Percentiles rank a stretch among this genome's conserved stretches.
Conservation (phyloP, 2,888 invertebrate genomes). For the Acronicta alni region DNA sequence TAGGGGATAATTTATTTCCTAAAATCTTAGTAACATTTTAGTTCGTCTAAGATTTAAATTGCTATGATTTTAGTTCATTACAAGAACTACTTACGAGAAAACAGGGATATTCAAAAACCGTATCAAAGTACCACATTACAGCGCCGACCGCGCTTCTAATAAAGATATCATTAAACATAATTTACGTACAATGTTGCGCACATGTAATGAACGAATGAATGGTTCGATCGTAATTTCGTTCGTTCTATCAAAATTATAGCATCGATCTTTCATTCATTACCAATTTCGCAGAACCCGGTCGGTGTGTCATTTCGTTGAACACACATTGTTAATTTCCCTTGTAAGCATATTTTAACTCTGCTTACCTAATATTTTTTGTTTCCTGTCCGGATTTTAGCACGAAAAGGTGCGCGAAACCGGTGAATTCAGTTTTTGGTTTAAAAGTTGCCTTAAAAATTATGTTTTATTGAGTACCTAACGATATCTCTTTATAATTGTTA, state of each 20-base stretch:
- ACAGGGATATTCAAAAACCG: constrained; percentile 26
- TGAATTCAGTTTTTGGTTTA: background rate
- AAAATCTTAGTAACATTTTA: too few relatives aligned
- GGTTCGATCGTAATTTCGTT: constrained; percentile 65
- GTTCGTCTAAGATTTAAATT: constrained; percentile 14
- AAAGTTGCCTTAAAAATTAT: too few relatives aligned
- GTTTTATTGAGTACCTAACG: too few relatives aligned
- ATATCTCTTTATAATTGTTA: too few relatives aligned
- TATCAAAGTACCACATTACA: constrained; percentile 16
- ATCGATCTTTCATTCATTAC: constrained; percentile 48
- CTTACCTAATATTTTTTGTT: constrained; percentile 2
- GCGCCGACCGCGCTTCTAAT: constrained; percentile 25
- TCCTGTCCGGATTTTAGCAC: constrained; percentile 3
- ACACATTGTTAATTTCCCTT: constrained; percentile 2
- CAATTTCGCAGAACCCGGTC: constrained; percentile 64
- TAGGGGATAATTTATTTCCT: too few relatives aligned
- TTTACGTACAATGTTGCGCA: constrained; percentile 64
- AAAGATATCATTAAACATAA: constrained; percentile 69
- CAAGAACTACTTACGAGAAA: too few relatives aligned
- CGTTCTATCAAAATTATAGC: constrained; percentile 65
- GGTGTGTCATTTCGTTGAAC: constrained; percentile 60
- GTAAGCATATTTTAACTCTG: background rate
- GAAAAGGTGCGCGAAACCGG: constrained; percentile 1
- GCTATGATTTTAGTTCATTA: too few relatives aligned
- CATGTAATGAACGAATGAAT: constrained; percentile 72